Evolutionary conservation across 30 jellyfish, hydroid and myxozoan genomes (phyloP).

Genomic region (Aurelia sp.): DNA sequence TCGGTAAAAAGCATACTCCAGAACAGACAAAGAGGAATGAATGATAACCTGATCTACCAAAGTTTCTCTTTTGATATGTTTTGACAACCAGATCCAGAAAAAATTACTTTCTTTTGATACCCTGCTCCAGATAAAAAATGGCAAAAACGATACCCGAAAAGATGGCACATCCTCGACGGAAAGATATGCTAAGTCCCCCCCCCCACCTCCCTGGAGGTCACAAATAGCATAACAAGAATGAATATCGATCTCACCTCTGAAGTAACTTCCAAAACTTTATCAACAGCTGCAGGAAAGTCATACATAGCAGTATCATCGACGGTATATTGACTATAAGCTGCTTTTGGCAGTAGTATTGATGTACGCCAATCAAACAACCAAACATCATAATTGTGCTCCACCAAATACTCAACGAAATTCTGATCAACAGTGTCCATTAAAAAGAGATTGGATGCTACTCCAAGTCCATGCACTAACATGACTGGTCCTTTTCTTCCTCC

Average conservation of each 20-base stretch:
- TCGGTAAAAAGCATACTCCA: too few relatives aligned
- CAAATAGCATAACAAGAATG: not conserved
- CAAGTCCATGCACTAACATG: slow-evolving; percentile 60
- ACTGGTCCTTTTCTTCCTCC: slow-evolving; percentile 79
- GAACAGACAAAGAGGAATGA: too few relatives aligned
- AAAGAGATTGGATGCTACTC: slow-evolving; percentile 49
- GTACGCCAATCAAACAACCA: slow-evolving; percentile 69
- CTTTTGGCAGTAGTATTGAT: slow-evolving; percentile 50
- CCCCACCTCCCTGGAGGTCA: too few relatives aligned
- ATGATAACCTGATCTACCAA: too few relatives aligned
- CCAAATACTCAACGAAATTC: slow-evolving; percentile 58
- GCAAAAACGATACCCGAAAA: too few relatives aligned
- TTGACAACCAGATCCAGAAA: too few relatives aligned
- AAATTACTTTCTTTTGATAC: too few relatives aligned
- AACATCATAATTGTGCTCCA: slow-evolving; percentile 48
- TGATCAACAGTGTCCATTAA: slow-evolving; percentile 55
- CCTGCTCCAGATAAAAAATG: too few relatives aligned
- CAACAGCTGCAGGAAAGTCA: slow-evolving; percentile 61
- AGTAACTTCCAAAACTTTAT: slow-evolving; percentile 49
- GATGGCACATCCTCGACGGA: too few relatives aligned
- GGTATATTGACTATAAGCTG: slow-evolving; percentile 19
- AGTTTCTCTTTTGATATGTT: too few relatives aligned
- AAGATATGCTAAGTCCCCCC: too few relatives aligned
- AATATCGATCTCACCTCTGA: slow-evolving; percentile 6
- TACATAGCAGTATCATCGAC: slow-evolving; percentile 54